Evolutionary conservation across 1,140 invertebrate species (phyloP), one percentile per base, ranked within the genome.

Genomic region (Drosophila repletoides): DNA sequence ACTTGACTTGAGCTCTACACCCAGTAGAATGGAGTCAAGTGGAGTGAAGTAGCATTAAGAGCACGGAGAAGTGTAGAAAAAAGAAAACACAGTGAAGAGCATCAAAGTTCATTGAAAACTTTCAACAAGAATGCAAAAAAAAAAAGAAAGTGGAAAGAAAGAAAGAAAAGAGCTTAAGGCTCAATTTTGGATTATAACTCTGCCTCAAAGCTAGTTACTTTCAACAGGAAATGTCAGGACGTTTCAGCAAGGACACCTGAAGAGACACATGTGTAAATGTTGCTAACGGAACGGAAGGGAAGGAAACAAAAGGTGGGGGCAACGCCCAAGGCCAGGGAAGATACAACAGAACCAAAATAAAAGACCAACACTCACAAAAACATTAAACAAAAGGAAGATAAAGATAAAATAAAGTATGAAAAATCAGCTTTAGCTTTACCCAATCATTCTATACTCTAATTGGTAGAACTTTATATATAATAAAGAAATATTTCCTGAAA

Each of bases 191-290:
- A 49, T 66, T 59, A 41, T 60, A 29, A 21, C 6, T 6, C 51
- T 38, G 22, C 60, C 60, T 22, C 24, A 10, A 12, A 38, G 43
- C 45, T 9, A 49, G 22, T 38, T 49, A 33, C 45, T 49, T 34
- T 66, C 36, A 60, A 36, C 63, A 36, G 38, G 14, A 51, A 26
- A 67, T 71, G 53, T 58, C 70, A 66, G 19, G 55, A 53, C 26
- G 40, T 41, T 65, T 52, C 58, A 17, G 22, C 31, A 43, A 45
- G 10, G 38, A 72, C 79, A 76, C 68, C 76, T 76, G 73, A 36
- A 28, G 43, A 65, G 28, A 6, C 45, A 58, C 26, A 40, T 49
- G 19, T 40, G 41, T 15, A 49, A 45, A 61, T 48, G 52, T 41
- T 41, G 45, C 22, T 19, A n/a, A 17, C 14, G 31, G 59, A 21